A percentile compares a stretch with the other conserved stretches of the same genome.
Evolutionary conservation across 2,797 vertebrate genomes (phyloP).

Genomic region (Gymnopithys bicolor): DNA sequence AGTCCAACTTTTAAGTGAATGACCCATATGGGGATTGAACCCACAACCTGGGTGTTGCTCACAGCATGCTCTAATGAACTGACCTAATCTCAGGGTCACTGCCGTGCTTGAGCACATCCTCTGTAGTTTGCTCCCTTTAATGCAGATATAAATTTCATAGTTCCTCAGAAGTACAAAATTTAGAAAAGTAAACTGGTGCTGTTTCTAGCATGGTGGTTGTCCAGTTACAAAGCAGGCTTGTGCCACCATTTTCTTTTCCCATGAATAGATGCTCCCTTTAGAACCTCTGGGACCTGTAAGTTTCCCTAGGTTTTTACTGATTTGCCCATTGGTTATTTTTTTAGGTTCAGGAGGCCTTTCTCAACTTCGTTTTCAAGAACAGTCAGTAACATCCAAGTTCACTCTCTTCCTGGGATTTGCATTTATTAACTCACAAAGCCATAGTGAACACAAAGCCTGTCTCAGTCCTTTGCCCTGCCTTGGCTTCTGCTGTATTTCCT

Average conservation of each 20-base stretch:
- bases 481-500: background rate
- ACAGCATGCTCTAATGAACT: background rate
- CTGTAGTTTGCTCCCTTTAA: background rate
- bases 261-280: background rate
- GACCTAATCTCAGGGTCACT: background rate
- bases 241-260: background rate
- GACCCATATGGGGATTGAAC: background rate
- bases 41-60: background rate
- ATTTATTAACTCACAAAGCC: constrained; percentile 5
- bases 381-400: background rate
- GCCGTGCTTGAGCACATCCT: background rate
- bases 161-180: background rate
- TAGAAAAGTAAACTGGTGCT: background rate
- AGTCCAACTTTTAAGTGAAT: background rate
- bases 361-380: background rate
- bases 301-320: background rate
- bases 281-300: background rate
- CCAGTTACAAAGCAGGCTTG: background rate
- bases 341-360: background rate
- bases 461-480: background rate
- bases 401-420: constrained; percentile 1
- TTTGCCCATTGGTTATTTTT: background rate
- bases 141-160: background rate
- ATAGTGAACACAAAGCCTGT: background rate
- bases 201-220: background rate